Percentiles rank a stretch among this genome's conserved stretches.
Evolutionary conservation across 2,113 vertebrate species (phyloP).

Genomic region (Okapia johnstoni): DNA sequence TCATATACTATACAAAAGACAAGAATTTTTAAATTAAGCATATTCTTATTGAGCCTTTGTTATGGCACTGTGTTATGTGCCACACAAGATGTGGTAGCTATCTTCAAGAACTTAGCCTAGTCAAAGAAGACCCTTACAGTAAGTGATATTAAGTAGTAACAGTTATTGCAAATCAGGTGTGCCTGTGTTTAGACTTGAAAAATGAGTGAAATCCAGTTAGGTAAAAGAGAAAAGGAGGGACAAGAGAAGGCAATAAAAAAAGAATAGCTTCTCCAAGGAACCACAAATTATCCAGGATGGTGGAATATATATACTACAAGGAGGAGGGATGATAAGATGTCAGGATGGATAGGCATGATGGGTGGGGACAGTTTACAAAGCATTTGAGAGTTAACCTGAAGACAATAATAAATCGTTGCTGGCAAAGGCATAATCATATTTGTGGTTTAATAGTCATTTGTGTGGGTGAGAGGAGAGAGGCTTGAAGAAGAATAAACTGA

Average conservation of each 20-base stretch:
- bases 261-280: neutral
- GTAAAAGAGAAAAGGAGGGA: neutral
- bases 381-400: neutral
- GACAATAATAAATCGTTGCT: neutral
- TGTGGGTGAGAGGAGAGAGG: neutral
- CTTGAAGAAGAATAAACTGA: neutral
- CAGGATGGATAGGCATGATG: neutral
- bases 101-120: neutral
- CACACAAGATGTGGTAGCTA: neutral
- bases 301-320: neutral
- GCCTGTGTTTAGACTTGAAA: neutral
- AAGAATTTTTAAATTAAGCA: neutral
- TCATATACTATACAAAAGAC: neutral
- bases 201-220: neutral
- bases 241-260: neutral
- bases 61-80: neutral
- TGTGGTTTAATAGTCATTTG: neutral
- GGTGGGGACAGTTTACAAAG: neutral
- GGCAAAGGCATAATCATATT: neutral
- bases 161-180: neutral
- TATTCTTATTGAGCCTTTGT: neutral
- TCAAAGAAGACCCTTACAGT: neutral
- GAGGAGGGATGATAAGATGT: neutral
- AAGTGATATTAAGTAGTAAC: neutral
- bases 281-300: neutral